Base-by-base conservation (phyloP, 2,888 invertebrate genomes). In the Phragmatobia fuliginosa region DNA sequence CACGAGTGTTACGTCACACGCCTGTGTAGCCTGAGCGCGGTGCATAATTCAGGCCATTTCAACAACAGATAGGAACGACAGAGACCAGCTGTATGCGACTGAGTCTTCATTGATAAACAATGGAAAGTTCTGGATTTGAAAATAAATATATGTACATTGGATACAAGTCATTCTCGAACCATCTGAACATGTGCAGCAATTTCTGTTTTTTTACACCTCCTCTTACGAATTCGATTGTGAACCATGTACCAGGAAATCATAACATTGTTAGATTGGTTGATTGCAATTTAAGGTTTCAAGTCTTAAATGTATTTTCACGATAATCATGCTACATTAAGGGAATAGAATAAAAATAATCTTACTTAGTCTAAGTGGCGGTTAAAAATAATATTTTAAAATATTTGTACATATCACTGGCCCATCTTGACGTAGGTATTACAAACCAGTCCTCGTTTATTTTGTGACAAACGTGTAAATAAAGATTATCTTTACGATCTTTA, bases 361-460 rank as follows among this genome's bases (percentile, higher is more conserved):
- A n/a, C 21, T 14, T 45, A 31, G 14, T 21, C 21, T n/a, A 45
- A 32, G n/a, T n/a, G n/a, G 33, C 33, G 49, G 41, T 62, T 64
- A 58, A 59, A 70, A 38, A 33, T 62, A 69, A 67, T 62, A 31
- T 56, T 70, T 45, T 64, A 67, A 73, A 49, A 49, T 49, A 49
- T 49, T 56, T 25, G 25, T 52, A 56, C 56, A 76, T 74, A 74
- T 70, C 64, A 56, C 58, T 58, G 73, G 10, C 66, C 76, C 72
- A 76, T 73, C 58, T 62, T 71, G 75, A 76, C 64, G 74, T 74
- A 76, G 74, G 75, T 77, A 81, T 67, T 64, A 72, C 67, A 72
- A 85, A 86, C 87, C 84, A 74, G 87, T 87, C 81, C 70, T 77
- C 74, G 79, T 82, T 83, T 84, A 81, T 81, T 86, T 84, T 80